These are phyloP conservation scores for Bucorvus abyssinicus DNA, from an alignment of 2,797 vertebrate genomes.

Conservation along the genomic window DNA sequence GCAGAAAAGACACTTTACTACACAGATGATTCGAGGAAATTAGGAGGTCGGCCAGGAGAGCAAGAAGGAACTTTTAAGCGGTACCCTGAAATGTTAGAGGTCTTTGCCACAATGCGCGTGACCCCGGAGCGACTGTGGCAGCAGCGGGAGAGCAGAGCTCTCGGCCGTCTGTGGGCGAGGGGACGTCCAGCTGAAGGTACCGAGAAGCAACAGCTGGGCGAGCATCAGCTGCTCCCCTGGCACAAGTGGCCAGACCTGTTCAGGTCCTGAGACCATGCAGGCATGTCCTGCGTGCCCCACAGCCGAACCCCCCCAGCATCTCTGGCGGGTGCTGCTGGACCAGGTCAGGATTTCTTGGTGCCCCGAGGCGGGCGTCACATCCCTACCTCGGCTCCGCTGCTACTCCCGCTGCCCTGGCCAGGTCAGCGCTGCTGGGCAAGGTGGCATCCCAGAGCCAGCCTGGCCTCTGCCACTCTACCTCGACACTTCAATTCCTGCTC, in stretches of 20 bases:
- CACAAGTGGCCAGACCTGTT: background rate
- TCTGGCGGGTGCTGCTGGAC: background rate
- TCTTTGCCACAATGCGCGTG: background rate
- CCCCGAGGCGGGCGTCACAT: background rate
- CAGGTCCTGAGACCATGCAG: background rate
- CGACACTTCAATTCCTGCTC: background rate
- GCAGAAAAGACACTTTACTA: background rate
- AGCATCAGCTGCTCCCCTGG: background rate
- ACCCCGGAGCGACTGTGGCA: background rate
- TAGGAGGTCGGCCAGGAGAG: background rate
- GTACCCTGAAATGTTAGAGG: background rate
- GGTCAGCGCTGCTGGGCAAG: background rate
- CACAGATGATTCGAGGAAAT: background rate
- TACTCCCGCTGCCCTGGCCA: background rate
- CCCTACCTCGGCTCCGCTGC: background rate
- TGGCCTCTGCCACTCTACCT: background rate
- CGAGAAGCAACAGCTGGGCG: background rate
- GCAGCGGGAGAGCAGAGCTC: background rate
- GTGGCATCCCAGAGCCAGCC: background rate
- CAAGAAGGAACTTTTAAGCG: background rate
- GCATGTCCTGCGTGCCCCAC: too few species aligned
- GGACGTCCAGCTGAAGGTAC: background rate
- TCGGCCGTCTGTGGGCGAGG: fast-evolving
- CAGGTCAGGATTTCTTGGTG: background rate
- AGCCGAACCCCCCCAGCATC: background rate